Evolutionary conservation across 2,113 vertebrate species (phyloP).

Genomic region (Rhinolophus sinicus): DNA sequence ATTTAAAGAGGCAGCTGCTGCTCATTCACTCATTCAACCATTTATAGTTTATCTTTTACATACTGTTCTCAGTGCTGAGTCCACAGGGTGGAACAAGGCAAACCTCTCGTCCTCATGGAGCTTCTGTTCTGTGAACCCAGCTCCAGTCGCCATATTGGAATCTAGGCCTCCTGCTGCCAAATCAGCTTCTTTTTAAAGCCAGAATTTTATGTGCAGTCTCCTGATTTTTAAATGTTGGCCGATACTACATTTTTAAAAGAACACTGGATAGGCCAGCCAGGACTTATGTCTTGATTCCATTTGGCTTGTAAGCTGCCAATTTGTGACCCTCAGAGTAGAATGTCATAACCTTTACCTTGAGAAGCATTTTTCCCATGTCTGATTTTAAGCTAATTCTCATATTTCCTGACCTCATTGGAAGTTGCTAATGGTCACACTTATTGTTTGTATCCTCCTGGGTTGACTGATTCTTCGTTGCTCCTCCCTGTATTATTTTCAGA

Average conservation of each 20-base stretch:
- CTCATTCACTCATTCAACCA: too few relatives aligned
- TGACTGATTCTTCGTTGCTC: neutral
- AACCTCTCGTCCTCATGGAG: neutral
- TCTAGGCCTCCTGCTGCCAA: neutral
- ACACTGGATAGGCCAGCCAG: neutral
- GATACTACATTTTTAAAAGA: slow-evolving; percentile 17
- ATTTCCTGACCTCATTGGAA: neutral
- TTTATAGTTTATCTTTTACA: rapidly evolving
- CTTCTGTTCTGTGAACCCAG: neutral
- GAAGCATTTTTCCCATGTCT: neutral
- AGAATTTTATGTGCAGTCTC: neutral
- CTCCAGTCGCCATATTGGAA: neutral
- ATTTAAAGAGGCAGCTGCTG: neutral
- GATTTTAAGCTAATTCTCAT: slow-evolving; percentile 28
- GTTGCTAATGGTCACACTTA: neutral
- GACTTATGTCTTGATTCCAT: neutral
- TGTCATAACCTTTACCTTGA: neutral
- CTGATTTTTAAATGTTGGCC: slow-evolving; percentile 36
- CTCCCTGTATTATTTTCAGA: neutral
- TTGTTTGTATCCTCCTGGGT: neutral
- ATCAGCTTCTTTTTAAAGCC: neutral
- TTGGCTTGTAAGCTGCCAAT: neutral
- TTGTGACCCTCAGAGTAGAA: neutral
- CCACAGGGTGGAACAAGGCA: neutral
- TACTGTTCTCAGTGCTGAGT: neutral